These are phyloP conservation scores for Stichodactyla mertensii DNA, from an alignment of 64 coral and sea anemone genomes.

Conservation along the genomic window DNA sequence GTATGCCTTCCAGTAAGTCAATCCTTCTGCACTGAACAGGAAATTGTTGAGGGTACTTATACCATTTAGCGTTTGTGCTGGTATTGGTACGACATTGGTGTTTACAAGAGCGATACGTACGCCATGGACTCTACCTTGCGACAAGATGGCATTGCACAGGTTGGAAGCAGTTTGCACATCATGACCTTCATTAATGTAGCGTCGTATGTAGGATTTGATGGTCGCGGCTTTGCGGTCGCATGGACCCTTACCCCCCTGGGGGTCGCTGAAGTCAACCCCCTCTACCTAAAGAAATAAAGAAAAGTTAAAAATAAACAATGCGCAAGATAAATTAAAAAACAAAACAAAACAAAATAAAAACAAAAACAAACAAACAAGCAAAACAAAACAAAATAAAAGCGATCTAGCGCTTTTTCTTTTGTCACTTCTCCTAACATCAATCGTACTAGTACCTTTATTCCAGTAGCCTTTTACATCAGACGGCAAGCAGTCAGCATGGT, in stretches of 20 bases:
- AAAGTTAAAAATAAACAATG: neutral
- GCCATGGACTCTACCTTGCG: neutral
- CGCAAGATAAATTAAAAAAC: no score
- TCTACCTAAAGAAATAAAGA: neutral
- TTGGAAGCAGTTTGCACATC: neutral
- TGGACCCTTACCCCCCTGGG: neutral
- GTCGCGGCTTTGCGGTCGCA: slow-evolving; percentile 9
- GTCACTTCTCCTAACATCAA: no score
- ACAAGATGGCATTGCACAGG: neutral
- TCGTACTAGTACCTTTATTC: neutral
- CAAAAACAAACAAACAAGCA: neutral
- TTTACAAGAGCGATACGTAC: neutral
- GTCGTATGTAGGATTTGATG: neutral
- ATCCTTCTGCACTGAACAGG: neutral
- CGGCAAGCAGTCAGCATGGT: neutral
- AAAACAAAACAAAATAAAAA: neutral
- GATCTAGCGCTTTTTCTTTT: neutral
- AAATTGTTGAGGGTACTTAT: slow-evolving; percentile 29
- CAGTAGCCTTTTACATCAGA: neutral
- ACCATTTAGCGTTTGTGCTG: neutral
- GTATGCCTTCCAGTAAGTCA: slow-evolving; percentile 31
- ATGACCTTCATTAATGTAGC: neutral
- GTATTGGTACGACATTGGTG: neutral
- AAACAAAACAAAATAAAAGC: neutral
- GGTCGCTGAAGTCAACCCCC: neutral